Evolutionary conservation across 1,140 invertebrate species (phyloP), one percentile per base, ranked within the genome.

Genomic region (Caenorhabditis briggsae): DNA sequence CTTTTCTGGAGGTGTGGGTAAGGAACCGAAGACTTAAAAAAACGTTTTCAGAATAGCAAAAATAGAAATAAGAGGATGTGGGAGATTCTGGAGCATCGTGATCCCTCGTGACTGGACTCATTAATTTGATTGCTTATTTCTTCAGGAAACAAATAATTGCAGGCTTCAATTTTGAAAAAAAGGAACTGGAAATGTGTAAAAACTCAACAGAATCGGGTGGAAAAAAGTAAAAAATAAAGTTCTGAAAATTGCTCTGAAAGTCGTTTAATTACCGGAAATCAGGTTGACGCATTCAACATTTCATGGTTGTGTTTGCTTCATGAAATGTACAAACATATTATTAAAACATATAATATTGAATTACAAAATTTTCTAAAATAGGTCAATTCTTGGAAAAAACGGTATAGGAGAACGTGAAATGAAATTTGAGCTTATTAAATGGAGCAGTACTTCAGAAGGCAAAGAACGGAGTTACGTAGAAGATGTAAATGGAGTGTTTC

Each of bases 51-150:
- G n/a, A 16, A n/a, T 16, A 58, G 56, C 56, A 58, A 58, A 58
- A 58, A 58, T 58, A 58, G 56, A 58, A 33, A 58, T 58, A 58
- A 58, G 56, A 58, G n/a, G 56, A 58, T 58, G 56, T 58, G 56
- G 56, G 56, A 58, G 20, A 58, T n/a, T 58, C 18, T 9, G n/a
- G 56, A 58, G 50, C 16, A 58, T 9, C 56, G 56, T 58, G 56
- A 64, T 64, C 59, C n/a, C 33, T 33, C 59, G 59, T 64, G 59
- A 64, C 59, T 33, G 23, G 23, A 64, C 59, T 64, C 59, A 64
- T 64, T 64, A 64, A 64, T 33, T 64, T 64, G 59, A 64, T 64
- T 64, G 59, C 59, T 33, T 25, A 64, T 11, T 64, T 33, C 11
- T n/a, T 33, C 20, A 64, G 59, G 59, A 64, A 64, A 25, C 33